Evolutionary conservation across 1,140 invertebrate species (phyloP), one percentile per base, ranked within the genome.

Genomic region (Eciton burchellii): DNA sequence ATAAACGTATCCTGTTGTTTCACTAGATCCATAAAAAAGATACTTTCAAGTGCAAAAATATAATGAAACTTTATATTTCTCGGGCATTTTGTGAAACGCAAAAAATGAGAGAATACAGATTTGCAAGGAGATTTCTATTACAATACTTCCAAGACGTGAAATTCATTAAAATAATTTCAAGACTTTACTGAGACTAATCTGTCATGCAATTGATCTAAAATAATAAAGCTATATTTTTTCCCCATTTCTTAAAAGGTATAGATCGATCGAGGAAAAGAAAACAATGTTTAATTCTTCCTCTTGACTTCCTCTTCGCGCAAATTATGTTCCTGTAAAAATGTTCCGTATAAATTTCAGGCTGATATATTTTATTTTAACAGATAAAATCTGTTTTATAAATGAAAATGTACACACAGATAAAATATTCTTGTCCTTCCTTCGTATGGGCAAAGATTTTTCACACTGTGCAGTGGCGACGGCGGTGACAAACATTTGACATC

Each of bases 401-500:
- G 24, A 52, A 60, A 41, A 63, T 71, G 6, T 56, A 71, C 19
- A 43, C 16, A 21, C 24, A 24, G 21, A 19, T 76, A 45, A 35
- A 79, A 21, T 19, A 41, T 56, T 14, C 62, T 65, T 65, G 29
- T 70, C 1, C 24, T 57, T 19, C n/a, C n/a, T 59, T 79, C 9
- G 74, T 68, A 56, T 57, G 49, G 35, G 14, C 41, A 56, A 68
- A 43, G 26, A 70, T 70, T 68, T 54, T 5, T 68, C 35, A 70
- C 41, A 70, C 41, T 68, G 35, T 79, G 4, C 63, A 47, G 35
- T 47, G 74, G 66, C 74, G 63, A 70, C 52, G 62, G 35, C 62
- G 74, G 66, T 63, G 63, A 70, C 52, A 77, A 35, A 68, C 62
- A 77, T 63, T n/a, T 49, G 74, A 6, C 63, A 52, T 35, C 63